A percentile compares a stretch with the other conserved stretches of the same genome.
These are phyloP conservation scores for Aeoliscus strigatus DNA, from an alignment of 2,797 vertebrate species.

Conservation along the genomic window DNA sequence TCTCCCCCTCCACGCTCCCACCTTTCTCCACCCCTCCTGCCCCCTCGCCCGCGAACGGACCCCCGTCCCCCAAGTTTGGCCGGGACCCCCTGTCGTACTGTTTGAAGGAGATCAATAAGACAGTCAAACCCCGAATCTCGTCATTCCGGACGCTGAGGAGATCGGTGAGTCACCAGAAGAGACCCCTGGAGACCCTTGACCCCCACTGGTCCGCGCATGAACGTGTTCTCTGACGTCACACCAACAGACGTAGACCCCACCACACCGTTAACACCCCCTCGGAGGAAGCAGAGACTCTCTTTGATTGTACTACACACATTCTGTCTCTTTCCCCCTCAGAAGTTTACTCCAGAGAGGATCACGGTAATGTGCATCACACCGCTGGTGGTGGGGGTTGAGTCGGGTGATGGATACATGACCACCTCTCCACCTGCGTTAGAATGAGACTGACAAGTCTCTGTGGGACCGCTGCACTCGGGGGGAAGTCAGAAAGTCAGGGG, in stretches of 20 bases:
- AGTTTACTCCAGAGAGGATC: slow-evolving; percentile 68
- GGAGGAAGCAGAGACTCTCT: slow-evolving; percentile 5
- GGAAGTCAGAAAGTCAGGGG: no score
- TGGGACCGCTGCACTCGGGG: no score
- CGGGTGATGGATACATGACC: slow-evolving; percentile 30
- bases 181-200: slow-evolving; percentile 26
- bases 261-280: background rate
- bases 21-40: slow-evolving; percentile 73
- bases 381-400: slow-evolving; percentile 34
- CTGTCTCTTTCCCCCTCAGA: slow-evolving; percentile 60
- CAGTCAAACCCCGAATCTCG: slow-evolving; percentile 92
- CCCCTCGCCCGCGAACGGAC: slow-evolving; percentile 84
- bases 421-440: slow-evolving; percentile 43
- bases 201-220: no score
- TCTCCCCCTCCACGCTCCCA: slow-evolving; percentile 74
- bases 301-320: slow-evolving; percentile 7
- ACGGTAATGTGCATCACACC: slow-evolving; percentile 58
- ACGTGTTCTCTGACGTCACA: no score
- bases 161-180: slow-evolving; percentile 82
- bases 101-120: slow-evolving; percentile 96
- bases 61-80: slow-evolving; percentile 89
- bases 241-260: no score
- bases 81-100: slow-evolving; percentile 90
- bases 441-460: background rate
- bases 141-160: slow-evolving; percentile 88